phyloP scores from a whole-genome alignment of 2,113 vertebrate species.

The Rhegmatorhina hoffmannsi region DNA sequence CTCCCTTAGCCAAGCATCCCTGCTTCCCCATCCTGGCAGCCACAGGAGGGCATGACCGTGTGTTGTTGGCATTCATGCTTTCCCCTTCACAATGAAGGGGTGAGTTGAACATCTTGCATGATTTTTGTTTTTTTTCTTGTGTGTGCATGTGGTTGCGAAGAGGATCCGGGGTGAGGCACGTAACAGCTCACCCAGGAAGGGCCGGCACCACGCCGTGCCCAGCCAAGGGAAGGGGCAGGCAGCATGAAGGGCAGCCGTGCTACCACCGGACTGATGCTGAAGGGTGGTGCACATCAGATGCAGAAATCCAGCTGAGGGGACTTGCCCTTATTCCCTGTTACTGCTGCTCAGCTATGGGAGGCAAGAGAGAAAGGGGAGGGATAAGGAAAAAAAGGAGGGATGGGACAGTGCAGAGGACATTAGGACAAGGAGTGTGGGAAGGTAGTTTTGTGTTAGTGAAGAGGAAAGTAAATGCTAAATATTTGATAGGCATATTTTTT shows the following conservation, averaged over 20 bases:
- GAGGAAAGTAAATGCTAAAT: slow-evolving; percentile 60
- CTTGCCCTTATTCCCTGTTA: background rate
- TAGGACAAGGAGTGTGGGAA: background rate
- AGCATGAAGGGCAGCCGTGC: background rate
- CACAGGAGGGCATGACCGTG: background rate
- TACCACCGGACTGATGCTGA: background rate
- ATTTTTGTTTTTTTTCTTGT: background rate
- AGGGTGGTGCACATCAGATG: background rate
- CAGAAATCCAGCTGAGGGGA: background rate
- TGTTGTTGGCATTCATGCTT: background rate
- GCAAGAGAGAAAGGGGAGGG: background rate
- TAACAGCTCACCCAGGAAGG: background rate
- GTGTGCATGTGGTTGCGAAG: background rate
- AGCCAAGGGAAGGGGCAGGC: background rate
- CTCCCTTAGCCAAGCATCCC: background rate
- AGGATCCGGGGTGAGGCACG: background rate
- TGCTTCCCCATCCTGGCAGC: background rate
- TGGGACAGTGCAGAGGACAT: background rate
- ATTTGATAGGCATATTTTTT: slow-evolving; percentile 65
- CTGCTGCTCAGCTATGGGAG: background rate
- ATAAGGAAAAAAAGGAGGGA: background rate
- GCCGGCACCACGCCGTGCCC: background rate
- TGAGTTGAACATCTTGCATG: background rate
- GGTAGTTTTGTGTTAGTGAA: slow-evolving; percentile 31
- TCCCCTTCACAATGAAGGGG: background rate